Conservation (phyloP, 2,797 vertebrate genomes). For the Gobionotothen gibberifrons region DNA sequence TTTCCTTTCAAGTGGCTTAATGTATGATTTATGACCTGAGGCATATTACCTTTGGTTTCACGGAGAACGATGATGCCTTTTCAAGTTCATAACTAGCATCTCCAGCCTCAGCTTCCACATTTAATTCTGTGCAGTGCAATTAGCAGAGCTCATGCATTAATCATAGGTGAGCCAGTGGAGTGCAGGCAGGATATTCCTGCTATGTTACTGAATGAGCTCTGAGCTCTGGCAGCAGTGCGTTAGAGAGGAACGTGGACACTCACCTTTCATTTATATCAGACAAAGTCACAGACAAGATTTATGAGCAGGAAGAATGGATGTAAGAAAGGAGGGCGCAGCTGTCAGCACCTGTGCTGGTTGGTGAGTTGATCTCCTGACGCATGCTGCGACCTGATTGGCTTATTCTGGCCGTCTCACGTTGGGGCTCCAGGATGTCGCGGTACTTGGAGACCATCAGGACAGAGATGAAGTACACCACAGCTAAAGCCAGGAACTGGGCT, state of each 20-base stretch:
- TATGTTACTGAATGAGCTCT: slow-evolving; percentile 53
- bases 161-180: slow-evolving; percentile 53
- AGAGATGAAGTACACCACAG: slow-evolving; percentile 98
- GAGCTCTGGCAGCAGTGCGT: slow-evolving; percentile 36
- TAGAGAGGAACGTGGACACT: slow-evolving; percentile 32
- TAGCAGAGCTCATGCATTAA: slow-evolving; percentile 78
- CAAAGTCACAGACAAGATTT: slow-evolving; percentile 24
- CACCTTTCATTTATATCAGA: slow-evolving; percentile 31
- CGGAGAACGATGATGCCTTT: slow-evolving; percentile 53
- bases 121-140: slow-evolving; percentile 74
- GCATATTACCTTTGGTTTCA: slow-evolving; percentile 66
- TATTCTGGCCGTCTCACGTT: slow-evolving; percentile 90
- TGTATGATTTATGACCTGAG: slow-evolving; percentile 71
- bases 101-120: slow-evolving; percentile 40
- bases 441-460: slow-evolving; percentile 99
- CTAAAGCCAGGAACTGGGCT: slow-evolving; percentile 96
- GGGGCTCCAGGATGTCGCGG: slow-evolving; percentile 97
- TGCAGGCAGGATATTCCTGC: slow-evolving; percentile 51
- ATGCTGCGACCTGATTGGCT: slow-evolving; percentile 90
- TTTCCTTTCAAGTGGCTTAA: slow-evolving; percentile 70
- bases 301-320: slow-evolving; percentile 19
- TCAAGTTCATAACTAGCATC: slow-evolving; percentile 64
- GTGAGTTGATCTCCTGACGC: slow-evolving; percentile 94
- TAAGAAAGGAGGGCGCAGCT: slow-evolving; percentile 15
- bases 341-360: slow-evolving; percentile 92